A percentile compares a stretch with the other conserved stretches of the same genome.
Evolutionary conservation across 2,888 invertebrate species (phyloP).

Genomic region (Eupithecia inturbata): DNA sequence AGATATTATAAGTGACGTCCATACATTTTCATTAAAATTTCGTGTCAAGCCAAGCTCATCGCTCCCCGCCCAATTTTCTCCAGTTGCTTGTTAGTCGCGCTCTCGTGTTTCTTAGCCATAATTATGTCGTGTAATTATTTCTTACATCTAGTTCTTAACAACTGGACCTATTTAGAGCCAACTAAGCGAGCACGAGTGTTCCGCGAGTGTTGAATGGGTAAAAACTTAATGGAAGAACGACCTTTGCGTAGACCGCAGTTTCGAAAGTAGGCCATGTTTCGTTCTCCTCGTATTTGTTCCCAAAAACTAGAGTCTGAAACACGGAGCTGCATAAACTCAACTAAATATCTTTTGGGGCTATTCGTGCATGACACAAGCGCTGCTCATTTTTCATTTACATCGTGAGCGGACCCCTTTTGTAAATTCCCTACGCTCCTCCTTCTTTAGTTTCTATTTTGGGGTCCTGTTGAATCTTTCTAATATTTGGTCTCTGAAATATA

Average conservation of each 20-base stretch:
- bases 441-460: slow-evolving; percentile 32
- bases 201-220: slow-evolving; percentile 45
- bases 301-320: slow-evolving; percentile 39
- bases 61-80: slow-evolving; percentile 8
- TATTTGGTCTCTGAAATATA: slow-evolving; percentile 38
- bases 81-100: slow-evolving; percentile 6
- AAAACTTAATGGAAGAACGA: slow-evolving; percentile 57
- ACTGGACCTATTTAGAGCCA: slow-evolving; percentile 26
- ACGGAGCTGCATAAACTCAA: slow-evolving; percentile 37
- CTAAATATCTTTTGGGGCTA: slow-evolving; percentile 42
- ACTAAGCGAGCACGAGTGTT: slow-evolving; percentile 22
- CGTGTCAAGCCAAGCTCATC: slow-evolving; percentile 5
- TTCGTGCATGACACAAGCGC: slow-evolving; percentile 36
- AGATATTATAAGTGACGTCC: not conserved
- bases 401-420: slow-evolving; percentile 39
- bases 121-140: slow-evolving; percentile 22
- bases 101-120: slow-evolving; percentile 15
- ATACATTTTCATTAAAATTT: slow-evolving; percentile 6
- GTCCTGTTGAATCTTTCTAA: slow-evolving; percentile 33
- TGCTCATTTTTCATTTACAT: slow-evolving; percentile 45
- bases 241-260: slow-evolving; percentile 63
- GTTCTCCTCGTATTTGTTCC: slow-evolving; percentile 48
- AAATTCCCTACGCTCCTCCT: slow-evolving; percentile 39
- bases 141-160: slow-evolving; percentile 8
- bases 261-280: slow-evolving; percentile 66